These are phyloP conservation scores for Oncorhynchus keta DNA, from an alignment of 2,113 vertebrate species.

Conservation along the genomic window DNA sequence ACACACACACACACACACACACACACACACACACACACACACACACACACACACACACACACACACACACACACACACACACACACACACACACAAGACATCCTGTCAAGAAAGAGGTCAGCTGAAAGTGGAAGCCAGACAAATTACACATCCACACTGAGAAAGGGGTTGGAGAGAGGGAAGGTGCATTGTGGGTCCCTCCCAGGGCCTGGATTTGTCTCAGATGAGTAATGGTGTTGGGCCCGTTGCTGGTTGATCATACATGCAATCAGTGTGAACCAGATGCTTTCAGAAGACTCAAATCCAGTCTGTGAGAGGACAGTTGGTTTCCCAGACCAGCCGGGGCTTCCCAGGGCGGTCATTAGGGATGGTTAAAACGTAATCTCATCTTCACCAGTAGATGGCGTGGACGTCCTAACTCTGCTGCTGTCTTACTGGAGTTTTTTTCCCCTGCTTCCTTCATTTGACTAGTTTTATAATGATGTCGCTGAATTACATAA, in stretches of 20 bases:
- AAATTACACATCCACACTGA: slow-evolving; percentile 56
- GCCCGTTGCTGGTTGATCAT: slow-evolving; percentile 44
- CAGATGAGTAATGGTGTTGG: slow-evolving; percentile 57
- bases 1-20: too few relatives aligned
- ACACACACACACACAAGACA: slow-evolving; percentile 6
- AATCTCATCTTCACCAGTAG: slow-evolving; percentile 67
- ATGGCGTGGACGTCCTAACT: slow-evolving; percentile 69
- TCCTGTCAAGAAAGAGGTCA: slow-evolving; percentile 59
- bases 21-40: too few relatives aligned
- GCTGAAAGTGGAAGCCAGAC: slow-evolving; percentile 57
- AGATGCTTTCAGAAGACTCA: slow-evolving; percentile 40
- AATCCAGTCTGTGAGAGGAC: slow-evolving; percentile 46
- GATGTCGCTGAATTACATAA: slow-evolving; percentile 73
- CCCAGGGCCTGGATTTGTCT: slow-evolving; percentile 52
- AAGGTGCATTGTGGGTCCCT: slow-evolving; percentile 31
- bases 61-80: too few relatives aligned
- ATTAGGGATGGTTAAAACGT: slow-evolving; percentile 51
- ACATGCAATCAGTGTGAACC: slow-evolving; percentile 42
- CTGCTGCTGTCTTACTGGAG: slow-evolving; percentile 22
- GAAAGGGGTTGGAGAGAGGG: slow-evolving; percentile 40
- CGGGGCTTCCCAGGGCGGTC: slow-evolving; percentile 55
- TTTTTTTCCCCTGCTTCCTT: slow-evolving; percentile 22
- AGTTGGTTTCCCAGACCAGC: slow-evolving; percentile 35
- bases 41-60: too few relatives aligned
- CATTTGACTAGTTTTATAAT: slow-evolving; percentile 66